These are phyloP conservation scores for Steatornis caripensis DNA, from an alignment of 2,113 vertebrate species.

Conservation along the genomic window DNA sequence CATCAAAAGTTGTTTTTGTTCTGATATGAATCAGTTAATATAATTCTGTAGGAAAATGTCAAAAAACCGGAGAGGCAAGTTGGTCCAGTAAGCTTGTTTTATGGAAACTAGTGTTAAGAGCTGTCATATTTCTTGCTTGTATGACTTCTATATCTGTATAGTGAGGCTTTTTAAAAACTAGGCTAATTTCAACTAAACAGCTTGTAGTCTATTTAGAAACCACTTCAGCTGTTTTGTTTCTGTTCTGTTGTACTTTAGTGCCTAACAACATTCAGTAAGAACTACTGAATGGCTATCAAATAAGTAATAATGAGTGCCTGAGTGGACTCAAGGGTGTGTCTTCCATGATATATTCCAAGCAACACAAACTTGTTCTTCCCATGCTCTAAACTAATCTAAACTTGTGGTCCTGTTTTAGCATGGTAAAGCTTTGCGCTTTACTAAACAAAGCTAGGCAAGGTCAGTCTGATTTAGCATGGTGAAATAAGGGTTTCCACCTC, in stretches of 20 bases:
- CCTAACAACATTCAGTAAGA: not conserved
- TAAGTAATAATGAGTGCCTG: not conserved
- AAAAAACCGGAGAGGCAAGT: not conserved
- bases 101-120: not conserved
- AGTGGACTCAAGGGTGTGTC: not conserved
- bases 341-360: not conserved
- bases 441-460: not conserved
- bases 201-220: not conserved
- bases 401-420: not conserved
- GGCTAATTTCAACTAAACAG: not conserved
- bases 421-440: not conserved
- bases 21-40: constrained; percentile 4
- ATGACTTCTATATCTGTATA: not conserved
- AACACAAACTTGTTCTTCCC: not conserved
- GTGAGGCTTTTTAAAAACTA: not conserved
- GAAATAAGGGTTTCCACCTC: not conserved
- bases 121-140: not conserved
- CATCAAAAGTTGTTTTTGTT: not conserved
- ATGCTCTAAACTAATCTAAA: not conserved
- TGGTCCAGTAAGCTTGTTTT: not conserved
- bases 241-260: not conserved
- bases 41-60: not conserved
- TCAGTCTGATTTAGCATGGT: not conserved
- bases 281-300: not conserved
- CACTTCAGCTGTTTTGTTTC: not conserved